Evolutionary conservation across 2,113 vertebrate genomes (phyloP), one percentile per base, ranked within the genome.

Genomic region (Perca schrenkii): DNA sequence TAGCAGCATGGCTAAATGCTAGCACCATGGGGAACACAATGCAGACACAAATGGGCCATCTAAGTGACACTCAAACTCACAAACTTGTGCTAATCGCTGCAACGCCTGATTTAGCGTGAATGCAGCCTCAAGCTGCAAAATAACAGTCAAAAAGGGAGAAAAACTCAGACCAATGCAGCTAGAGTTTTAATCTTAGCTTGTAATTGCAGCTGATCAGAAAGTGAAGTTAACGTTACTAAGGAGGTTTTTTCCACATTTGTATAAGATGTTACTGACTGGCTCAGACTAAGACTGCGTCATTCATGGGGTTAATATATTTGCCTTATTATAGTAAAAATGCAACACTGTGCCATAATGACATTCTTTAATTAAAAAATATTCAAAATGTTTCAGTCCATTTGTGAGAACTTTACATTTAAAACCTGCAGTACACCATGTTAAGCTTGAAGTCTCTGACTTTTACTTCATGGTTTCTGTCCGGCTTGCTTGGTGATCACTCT

Each of bases 401-500:
- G 8, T 34, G 13, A 67, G n/a, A 22, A 12, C 7, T 47, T 63
- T 1, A 56, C 4, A 12, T 31, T 22, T 19, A 58, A 57, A 16
- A 8, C 15, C 52, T 16, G 22, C 17, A 47, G 36, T 14, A 25
- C 50, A 46, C 4, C 15, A 46, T 43, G 50, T 70, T 7, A 21
- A 8, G 34, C 5, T 0, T 4, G 1, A 68, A 5, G 28, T 57
- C 15, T 60, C 16, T 2, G 15, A 28, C 57, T 40, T 47, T 34
- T 25, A 57, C 54, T 54, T 77, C 8, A 82, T 19, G 78, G 49
- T 1, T 19, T 67, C 40, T 54, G n/a, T 52, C 17, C 8, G 22
- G 89, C 90, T 8, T 86, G 46, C 79, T 86, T 91, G 67, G 7
- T 74, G 80, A 93, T 88, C 40, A 83, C 90, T 76, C 80, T 74